These are phyloP conservation scores for Euborellia annulipes DNA, from an alignment of 1,140 invertebrate species.

Conservation along the genomic window DNA sequence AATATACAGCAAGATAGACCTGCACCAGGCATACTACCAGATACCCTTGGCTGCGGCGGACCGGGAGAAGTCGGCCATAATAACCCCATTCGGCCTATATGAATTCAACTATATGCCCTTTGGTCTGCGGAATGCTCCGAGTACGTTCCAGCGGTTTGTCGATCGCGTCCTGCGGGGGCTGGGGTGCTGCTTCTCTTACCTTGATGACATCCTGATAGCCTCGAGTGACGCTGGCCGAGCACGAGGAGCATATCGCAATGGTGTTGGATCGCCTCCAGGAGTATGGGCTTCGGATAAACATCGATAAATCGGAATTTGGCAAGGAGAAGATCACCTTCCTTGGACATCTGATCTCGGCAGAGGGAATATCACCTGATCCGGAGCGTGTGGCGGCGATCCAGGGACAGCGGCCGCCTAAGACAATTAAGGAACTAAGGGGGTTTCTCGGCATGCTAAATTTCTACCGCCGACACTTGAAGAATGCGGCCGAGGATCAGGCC, in stretches of 20 bases:
- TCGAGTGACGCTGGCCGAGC: conserved; percentile 18
- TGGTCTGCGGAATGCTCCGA: conserved; percentile 28
- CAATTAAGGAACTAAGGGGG: too few species aligned
- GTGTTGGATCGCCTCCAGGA: conserved; percentile 2
- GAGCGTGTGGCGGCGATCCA: too few species aligned
- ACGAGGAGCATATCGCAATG: conserved; percentile 7
- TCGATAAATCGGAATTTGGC: conserved; percentile 9
- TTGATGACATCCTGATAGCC: conserved; percentile 14
- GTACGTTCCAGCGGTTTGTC: conserved; percentile 34
- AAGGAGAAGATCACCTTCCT: conserved; percentile 6
- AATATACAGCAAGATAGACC: conserved; percentile 26
- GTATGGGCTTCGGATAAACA: neutral
- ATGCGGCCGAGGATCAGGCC: too few species aligned
- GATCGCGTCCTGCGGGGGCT: conserved; percentile 24
- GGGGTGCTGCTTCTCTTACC: conserved; percentile 17
- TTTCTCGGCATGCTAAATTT: too few species aligned
- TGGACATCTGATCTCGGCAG: conserved; percentile 2
- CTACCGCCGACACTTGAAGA: too few species aligned
- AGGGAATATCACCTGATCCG: too few species aligned
- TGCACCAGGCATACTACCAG: too few species aligned
- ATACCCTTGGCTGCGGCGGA: too few species aligned
- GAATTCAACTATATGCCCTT: conserved; percentile 26
- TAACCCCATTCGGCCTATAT: too few species aligned
- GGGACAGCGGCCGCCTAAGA: too few species aligned
- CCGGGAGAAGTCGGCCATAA: too few species aligned